Evolutionary conservation across 2,888 invertebrate species (phyloP), one percentile per base, ranked within the genome.

Genomic region (Apamea monoglypha): DNA sequence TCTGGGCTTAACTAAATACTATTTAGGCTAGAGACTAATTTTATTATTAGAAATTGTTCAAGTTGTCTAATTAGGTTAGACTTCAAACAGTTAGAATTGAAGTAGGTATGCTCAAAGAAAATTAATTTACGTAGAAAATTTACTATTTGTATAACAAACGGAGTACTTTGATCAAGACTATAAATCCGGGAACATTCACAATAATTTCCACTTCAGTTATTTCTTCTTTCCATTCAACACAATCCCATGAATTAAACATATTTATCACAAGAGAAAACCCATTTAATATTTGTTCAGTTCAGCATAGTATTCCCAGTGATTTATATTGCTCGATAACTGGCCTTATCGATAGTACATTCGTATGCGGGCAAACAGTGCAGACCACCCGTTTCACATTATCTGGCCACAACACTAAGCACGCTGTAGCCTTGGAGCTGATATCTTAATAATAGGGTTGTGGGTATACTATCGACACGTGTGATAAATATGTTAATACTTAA

Each of bases 371-470:
- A 75, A 83, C 76, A 63, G 73, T 64, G 81, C 76, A 84, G 86
- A 87, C 88, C 89, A 89, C 87, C 87, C 84, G 78, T 59, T 82
- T 70, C 74, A 83, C 78, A 80, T 85, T 88, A 90, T 88, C 91
- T 88, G 73, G 73, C 90, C 86, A 89, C 88, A 91, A 88, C 90
- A 91, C 88, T 88, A 86, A 91, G 88, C 87, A 76, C 81, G 76
- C 76, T 79, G 74, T 80, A 78, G 73, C 85, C 82, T 78, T 85
- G 83, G 80, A 79, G 83, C 82, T 91, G 87, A 90, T 91, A 89
- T 91, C 91, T 91, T 89, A 90, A 90, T 90, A 86, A 64, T 86
- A 89, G 89, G 81, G 88, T 74, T 87, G 90, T 73, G 56, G 74
- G 40, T 47, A 40, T 32, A 32, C 14, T 88, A 81, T 87, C 86